A percentile compares a stretch with the other conserved stretches of the same genome.
phyloP scores from a whole-genome alignment of 2,888 invertebrate species.

The Dasysyrphus tricinctus region DNA sequence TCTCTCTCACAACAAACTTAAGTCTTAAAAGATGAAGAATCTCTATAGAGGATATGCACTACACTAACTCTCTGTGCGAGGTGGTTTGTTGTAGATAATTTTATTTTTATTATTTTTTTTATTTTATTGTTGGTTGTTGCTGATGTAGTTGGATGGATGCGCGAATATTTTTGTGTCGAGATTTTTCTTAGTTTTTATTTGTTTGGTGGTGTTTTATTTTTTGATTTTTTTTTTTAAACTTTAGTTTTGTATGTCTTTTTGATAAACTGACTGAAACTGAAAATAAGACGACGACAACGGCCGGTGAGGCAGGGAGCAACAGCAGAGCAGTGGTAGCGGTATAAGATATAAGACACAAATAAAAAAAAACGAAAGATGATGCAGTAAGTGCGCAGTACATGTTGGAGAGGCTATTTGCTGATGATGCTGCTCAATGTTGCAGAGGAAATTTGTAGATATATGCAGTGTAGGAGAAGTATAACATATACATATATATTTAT shows the following conservation, averaged over 20 bases:
- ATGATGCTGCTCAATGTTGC: slow-evolving; percentile 30
- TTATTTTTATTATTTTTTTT: slow-evolving; percentile 33
- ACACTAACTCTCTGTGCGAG: slow-evolving; percentile 36
- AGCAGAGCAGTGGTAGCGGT: neutral
- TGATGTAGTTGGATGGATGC: slow-evolving; percentile 34
- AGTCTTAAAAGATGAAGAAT: slow-evolving; percentile 68
- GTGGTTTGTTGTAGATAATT: slow-evolving; percentile 65
- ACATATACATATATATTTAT: neutral
- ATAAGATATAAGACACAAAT: slow-evolving; percentile 10
- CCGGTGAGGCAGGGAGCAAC: neutral
- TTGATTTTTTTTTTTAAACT: neutral
- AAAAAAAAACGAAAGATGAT: slow-evolving; percentile 3
- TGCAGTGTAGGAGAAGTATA: slow-evolving; percentile 14
- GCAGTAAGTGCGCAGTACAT: slow-evolving; percentile 30
- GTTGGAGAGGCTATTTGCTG: slow-evolving; percentile 21
- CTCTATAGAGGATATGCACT: slow-evolving; percentile 22
- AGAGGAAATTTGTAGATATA: slow-evolving; percentile 21
- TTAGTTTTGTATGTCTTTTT: slow-evolving; percentile 53
- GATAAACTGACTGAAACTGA: slow-evolving; percentile 54
- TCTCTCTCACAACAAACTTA: slow-evolving; percentile 52
- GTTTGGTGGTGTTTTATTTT: slow-evolving; percentile 23
- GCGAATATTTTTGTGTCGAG: slow-evolving; percentile 64
- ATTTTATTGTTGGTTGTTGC: slow-evolving; percentile 14
- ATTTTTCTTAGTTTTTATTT: slow-evolving; percentile 56
- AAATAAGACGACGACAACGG: slow-evolving; percentile 15